These are phyloP conservation scores for Sycobia sp. DNA, from an alignment of 1,140 invertebrate genomes.

Conservation along the genomic window DNA sequence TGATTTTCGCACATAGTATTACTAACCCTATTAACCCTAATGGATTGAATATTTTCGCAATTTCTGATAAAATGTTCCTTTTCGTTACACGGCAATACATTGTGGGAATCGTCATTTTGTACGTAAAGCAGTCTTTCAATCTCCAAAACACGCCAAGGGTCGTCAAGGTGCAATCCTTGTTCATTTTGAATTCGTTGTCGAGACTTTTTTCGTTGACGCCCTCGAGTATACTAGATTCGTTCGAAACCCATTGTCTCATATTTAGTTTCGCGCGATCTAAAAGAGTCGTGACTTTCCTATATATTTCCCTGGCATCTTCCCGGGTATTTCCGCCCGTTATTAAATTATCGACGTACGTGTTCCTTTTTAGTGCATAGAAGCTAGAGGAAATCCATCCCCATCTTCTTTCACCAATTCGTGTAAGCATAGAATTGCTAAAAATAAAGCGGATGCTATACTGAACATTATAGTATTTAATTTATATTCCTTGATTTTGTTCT, in stretches of 20 bases:
- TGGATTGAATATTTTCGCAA: constrained; percentile 29
- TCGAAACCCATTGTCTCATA: constrained; percentile 16
- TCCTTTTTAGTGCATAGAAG: not conserved
- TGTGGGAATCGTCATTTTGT: not conserved
- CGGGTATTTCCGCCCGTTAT: not conserved
- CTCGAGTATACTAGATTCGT: not conserved
- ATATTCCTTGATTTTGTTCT: not conserved
- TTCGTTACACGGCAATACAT: not conserved
- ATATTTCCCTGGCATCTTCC: not conserved
- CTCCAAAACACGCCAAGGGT: constrained; percentile 22
- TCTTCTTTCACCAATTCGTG: constrained; percentile 20
- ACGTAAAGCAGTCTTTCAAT: not conserved
- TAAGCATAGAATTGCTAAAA: constrained; percentile 12
- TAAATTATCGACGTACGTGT: constrained; percentile 25
- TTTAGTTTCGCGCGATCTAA: not conserved
- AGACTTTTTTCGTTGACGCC: not conserved
- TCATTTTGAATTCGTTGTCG: not conserved
- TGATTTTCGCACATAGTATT: constrained; percentile 13
- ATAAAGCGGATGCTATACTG: not conserved
- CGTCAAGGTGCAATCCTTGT: not conserved
- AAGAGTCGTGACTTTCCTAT: not conserved
- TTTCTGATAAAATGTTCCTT: constrained; percentile 22
- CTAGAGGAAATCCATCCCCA: not conserved
- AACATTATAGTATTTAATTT: constrained; percentile 8
- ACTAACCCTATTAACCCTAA: constrained; percentile 22